A percentile compares a stretch with the other conserved stretches of the same genome.
Evolutionary conservation across 2,113 vertebrate species (phyloP).

Genomic region (Conger conger): DNA sequence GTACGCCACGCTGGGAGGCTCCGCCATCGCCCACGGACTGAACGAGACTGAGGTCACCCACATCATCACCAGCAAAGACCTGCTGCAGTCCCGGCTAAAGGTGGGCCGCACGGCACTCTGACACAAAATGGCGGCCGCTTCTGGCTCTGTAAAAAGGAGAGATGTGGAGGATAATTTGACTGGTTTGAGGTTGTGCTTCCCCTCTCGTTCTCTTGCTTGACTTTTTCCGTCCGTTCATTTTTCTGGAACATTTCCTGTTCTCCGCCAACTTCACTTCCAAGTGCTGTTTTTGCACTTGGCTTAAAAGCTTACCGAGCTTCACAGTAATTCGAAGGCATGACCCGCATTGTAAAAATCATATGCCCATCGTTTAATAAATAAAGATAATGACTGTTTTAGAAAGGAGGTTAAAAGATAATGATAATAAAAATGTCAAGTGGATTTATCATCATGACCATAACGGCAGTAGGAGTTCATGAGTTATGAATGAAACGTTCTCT

Average conservation of each 20-base stretch:
- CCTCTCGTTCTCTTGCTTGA: neutral
- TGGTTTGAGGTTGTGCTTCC: neutral
- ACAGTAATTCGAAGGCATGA: neutral
- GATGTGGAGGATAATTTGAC: neutral
- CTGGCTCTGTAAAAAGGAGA: neutral
- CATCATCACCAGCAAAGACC: conserved; percentile 94
- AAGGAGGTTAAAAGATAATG: neutral
- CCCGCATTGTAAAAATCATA: neutral
- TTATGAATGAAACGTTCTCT: neutral
- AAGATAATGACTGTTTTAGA: neutral
- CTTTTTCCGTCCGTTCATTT: neutral
- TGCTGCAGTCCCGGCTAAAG: conserved; percentile 90
- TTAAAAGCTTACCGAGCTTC: neutral
- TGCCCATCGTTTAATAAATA: neutral
- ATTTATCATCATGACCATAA: neutral
- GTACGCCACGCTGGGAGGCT: conserved; percentile 88
- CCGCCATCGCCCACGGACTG: conserved; percentile 89
- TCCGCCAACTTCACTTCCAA: neutral
- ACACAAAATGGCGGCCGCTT: neutral
- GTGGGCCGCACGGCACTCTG: conserved; percentile 58
- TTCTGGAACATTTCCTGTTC: neutral
- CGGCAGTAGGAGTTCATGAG: neutral
- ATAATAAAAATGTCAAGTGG: neutral
- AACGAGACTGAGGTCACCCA: conserved; percentile 94
- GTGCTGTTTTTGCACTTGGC: neutral